Percentiles rank a stretch among this genome's conserved stretches.
phyloP scores from a whole-genome alignment of 2,113 vertebrate species.

The Orycteropus afer region DNA sequence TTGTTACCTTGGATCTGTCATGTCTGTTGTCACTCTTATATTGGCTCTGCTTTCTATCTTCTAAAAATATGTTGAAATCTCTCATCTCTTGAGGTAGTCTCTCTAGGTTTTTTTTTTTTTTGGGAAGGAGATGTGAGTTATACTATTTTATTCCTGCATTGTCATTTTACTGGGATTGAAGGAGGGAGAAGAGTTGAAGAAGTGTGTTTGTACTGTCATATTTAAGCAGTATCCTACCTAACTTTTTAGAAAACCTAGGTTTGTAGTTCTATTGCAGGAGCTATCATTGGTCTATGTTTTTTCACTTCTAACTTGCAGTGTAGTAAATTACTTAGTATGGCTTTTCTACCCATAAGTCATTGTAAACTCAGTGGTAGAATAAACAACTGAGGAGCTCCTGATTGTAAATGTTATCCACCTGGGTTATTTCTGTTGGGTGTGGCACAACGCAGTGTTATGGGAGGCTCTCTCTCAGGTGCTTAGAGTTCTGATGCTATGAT shows the following conservation, averaged over 20 bases:
- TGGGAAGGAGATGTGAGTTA: background rate
- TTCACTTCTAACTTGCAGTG: too few relatives aligned
- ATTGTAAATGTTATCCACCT: too few relatives aligned
- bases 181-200: background rate
- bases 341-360: too few relatives aligned
- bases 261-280: background rate
- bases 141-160: background rate
- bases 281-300: background rate
- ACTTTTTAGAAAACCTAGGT: slow-evolving; percentile 16
- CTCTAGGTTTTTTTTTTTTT: background rate
- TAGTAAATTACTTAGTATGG: too few relatives aligned
- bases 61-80: background rate
- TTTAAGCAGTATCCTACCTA: background rate
- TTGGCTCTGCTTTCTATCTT: background rate
- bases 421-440: too few relatives aligned
- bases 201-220: background rate
- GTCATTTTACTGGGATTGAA: background rate
- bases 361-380: too few relatives aligned
- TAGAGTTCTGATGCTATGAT: too few relatives aligned
- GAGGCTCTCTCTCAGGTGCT: too few relatives aligned
- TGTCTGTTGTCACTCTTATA: background rate
- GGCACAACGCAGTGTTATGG: too few relatives aligned
- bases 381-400: too few relatives aligned
- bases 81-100: background rate
- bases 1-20: background rate